Evolutionary conservation across 2,113 vertebrate genomes (phyloP).

Genomic region (Gallinago paraguaiae): DNA sequence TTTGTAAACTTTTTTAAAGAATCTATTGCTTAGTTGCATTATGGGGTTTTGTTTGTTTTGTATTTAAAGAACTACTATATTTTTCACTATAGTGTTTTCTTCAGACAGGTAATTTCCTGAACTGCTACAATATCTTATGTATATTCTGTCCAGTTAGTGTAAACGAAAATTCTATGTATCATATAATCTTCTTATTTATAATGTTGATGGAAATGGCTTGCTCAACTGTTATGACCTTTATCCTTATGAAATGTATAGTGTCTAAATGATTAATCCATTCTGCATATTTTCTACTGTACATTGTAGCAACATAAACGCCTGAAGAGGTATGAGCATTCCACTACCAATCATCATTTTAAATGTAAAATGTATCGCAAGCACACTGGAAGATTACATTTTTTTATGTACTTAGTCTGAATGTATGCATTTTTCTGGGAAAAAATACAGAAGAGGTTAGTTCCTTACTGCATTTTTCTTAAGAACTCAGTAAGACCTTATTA

Average conservation of each 20-base stretch:
- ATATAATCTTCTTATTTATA: conserved; percentile 37
- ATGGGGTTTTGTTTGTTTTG: background rate
- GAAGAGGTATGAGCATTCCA: background rate
- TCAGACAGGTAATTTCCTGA: background rate
- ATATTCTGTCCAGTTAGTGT: background rate
- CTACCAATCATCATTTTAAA: background rate
- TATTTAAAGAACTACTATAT: background rate
- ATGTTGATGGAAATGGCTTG: conserved; percentile 56
- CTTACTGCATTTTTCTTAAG: background rate
- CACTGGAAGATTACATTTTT: background rate
- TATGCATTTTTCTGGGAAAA: background rate
- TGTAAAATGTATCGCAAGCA: background rate
- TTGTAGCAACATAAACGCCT: background rate
- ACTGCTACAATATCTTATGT: background rate
- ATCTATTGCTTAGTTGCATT: background rate
- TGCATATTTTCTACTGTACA: background rate
- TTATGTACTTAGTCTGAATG: background rate
- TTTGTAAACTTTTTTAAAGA: background rate
- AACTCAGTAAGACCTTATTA: background rate
- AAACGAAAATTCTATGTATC: conserved; percentile 36
- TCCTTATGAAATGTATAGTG: conserved; percentile 62
- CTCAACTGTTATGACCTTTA: conserved; percentile 63
- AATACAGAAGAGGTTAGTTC: background rate
- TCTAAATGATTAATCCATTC: conserved; percentile 50
- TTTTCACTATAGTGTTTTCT: background rate